Conservation (phyloP, 2,113 vertebrate genomes). For the Poecile atricapillus region DNA sequence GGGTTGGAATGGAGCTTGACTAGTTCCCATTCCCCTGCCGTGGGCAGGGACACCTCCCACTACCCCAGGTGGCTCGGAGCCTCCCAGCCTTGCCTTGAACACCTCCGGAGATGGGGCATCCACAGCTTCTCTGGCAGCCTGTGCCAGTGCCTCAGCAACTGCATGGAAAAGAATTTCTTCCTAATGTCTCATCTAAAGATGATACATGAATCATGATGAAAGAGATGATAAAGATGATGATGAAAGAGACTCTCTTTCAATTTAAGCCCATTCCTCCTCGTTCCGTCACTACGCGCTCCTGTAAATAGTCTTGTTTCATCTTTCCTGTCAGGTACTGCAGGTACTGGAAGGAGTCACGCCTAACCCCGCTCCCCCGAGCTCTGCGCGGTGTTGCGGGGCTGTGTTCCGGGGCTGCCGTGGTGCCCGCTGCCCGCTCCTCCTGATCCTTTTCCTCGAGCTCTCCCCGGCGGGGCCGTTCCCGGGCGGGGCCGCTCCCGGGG, state of each 20-base stretch:
- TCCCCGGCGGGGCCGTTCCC: rapidly evolving
- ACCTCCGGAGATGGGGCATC: no score
- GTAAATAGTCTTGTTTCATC: no score
- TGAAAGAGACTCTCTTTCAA: background rate
- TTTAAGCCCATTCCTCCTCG: background rate
- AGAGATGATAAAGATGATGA: no score
- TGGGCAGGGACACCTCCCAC: background rate
- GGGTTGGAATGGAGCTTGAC: background rate
- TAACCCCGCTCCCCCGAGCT: background rate
- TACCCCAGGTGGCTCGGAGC: rapidly evolving
- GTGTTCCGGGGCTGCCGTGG: background rate
- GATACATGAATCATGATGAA: no score
- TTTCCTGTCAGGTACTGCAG: background rate
- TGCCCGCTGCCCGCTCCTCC: background rate
- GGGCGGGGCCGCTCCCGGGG: no score
- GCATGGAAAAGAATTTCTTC: background rate
- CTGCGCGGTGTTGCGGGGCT: background rate
- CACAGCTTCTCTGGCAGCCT: background rate
- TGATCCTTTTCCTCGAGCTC: rapidly evolving
- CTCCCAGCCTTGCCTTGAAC: background rate
- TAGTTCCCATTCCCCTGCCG: background rate
- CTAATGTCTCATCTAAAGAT: background rate
- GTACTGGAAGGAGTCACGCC: background rate
- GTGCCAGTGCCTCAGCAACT: background rate
- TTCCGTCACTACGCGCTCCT: background rate